Conservation (phyloP, 1,140 invertebrate species). For the Propsilocerus akamusi region DNA sequence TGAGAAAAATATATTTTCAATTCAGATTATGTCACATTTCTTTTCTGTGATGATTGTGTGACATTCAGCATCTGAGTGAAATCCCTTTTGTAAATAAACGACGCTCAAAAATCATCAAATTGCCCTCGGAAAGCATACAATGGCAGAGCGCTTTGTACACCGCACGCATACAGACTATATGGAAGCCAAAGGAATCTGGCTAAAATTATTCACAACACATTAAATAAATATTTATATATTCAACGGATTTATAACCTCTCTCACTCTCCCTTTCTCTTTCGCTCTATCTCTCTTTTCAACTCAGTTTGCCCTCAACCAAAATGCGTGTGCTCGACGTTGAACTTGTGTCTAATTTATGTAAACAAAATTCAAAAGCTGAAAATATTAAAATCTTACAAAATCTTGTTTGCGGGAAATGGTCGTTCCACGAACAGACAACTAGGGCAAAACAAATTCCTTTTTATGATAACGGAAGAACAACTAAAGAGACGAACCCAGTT, state of each 20-base stretch:
- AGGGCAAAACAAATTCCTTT: no score
- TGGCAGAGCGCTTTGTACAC: no score
- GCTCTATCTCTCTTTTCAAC: no score
- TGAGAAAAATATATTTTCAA: slow-evolving; percentile 1
- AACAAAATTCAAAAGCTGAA: background rate
- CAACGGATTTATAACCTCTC: no score
- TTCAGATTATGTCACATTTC: background rate
- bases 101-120: background rate
- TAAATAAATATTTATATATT: slow-evolving; percentile 2
- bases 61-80: background rate
- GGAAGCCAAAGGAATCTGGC: background rate
- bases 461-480: no score
- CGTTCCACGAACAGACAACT: no score
- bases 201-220: background rate
- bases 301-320: no score
- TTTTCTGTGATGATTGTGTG: background rate
- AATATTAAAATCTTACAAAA: background rate
- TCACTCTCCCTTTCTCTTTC: no score
- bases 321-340: background rate
- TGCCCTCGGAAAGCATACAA: no score
- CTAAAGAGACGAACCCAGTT: no score
- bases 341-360: background rate
- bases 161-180: background rate
- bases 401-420: no score
- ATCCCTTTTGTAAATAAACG: background rate